Evolutionary conservation across 2,113 vertebrate species (phyloP).

Genomic region (Orthochromis malagaraziensis): DNA sequence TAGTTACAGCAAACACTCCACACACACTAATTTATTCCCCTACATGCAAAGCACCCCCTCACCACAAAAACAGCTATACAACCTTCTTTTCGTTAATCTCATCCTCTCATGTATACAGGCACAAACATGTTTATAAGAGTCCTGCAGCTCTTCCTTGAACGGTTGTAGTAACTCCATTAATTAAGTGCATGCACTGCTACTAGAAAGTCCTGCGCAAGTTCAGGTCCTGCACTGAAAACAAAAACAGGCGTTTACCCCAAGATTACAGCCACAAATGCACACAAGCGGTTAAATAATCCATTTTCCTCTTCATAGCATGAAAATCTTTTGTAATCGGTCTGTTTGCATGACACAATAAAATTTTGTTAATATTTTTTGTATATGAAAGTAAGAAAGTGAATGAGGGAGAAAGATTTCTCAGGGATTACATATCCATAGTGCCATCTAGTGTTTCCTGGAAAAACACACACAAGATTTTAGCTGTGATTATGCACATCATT

Average conservation of each 20-base stretch:
- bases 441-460: conserved; percentile 71
- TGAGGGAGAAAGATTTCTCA: neutral
- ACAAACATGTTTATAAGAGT: neutral
- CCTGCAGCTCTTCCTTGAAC: neutral
- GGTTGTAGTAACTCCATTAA: neutral
- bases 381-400: neutral
- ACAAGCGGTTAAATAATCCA: neutral
- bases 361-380: neutral
- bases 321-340: neutral
- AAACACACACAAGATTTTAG: neutral
- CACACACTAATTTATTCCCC: neutral
- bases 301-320: neutral
- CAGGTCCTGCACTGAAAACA: neutral
- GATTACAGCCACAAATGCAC: neutral
- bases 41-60: neutral
- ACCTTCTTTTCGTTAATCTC: neutral
- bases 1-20: neutral
- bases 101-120: neutral
- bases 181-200: neutral
- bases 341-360: neutral
- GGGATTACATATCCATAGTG: conserved; percentile 65
- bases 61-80: neutral
- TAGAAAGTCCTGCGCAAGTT: neutral
- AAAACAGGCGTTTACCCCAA: neutral
- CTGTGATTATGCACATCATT: neutral